Percentiles rank a stretch among this genome's conserved stretches.
phyloP scores from a whole-genome alignment of 1,140 invertebrate species.

The Drosophila sp. region DNA sequence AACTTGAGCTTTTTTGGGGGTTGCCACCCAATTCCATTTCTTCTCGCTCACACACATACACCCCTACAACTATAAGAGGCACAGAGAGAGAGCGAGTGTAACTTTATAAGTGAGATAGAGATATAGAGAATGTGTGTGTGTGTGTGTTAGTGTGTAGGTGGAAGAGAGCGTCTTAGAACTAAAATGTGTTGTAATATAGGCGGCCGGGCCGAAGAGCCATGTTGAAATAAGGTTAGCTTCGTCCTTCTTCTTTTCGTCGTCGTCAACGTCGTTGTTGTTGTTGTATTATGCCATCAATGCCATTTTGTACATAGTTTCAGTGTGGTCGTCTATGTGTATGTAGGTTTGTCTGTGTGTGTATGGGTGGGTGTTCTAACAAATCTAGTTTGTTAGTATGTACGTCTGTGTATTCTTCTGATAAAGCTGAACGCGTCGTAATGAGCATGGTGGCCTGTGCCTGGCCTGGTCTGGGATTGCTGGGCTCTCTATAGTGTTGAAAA shows the following conservation, averaged over 20 bases:
- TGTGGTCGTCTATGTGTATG: constrained; percentile 52
- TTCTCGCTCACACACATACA: constrained; percentile 39
- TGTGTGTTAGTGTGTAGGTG: constrained; percentile 22
- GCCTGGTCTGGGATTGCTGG: constrained; percentile 59
- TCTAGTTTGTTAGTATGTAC: constrained; percentile 60
- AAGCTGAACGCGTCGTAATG: constrained; percentile 72
- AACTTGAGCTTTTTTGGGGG: constrained; percentile 72
- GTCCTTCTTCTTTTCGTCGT: constrained; percentile 20
- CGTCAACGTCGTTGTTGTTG: constrained; percentile 35
- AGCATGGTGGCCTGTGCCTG: constrained; percentile 65
- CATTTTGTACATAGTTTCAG: constrained; percentile 71
- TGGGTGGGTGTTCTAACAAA: constrained; percentile 48
- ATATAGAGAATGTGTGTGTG: constrained; percentile 2
- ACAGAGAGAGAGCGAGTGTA: constrained; percentile 47
- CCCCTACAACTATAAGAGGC: constrained; percentile 38
- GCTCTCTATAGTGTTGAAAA: constrained; percentile 73
- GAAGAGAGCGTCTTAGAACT: constrained; percentile 61
- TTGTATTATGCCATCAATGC: constrained; percentile 80
- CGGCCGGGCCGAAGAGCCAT: constrained; percentile 48
- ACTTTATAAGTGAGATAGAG: constrained; percentile 9
- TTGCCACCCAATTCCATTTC: constrained; percentile 39
- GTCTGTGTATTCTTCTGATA: constrained; percentile 62
- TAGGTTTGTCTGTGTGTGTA: constrained; percentile 33
- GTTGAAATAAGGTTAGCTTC: constrained; percentile 65
- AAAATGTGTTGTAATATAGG: constrained; percentile 78